A percentile compares a stretch with the other conserved stretches of the same genome.
These are phyloP conservation scores for Agrochola macilenta DNA, from an alignment of 2,888 invertebrate genomes.

Conservation along the genomic window DNA sequence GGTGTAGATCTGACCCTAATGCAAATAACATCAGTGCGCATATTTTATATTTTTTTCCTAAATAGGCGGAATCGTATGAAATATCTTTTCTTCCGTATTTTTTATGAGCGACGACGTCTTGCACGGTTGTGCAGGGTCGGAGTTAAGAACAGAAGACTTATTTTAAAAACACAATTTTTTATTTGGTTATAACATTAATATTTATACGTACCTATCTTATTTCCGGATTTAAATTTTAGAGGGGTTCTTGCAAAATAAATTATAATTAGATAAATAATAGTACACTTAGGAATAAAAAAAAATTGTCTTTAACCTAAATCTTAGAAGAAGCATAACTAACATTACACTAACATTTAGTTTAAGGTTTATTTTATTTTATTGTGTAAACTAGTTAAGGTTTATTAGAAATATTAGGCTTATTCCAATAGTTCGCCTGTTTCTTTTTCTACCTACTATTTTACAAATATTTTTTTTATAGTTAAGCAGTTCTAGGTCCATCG, in stretches of 20 bases:
- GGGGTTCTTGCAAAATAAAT: too few relatives aligned
- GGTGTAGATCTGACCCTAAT: slow-evolving; percentile 1
- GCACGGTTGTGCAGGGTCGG: slow-evolving; percentile 40
- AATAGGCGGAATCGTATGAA: slow-evolving; percentile 37
- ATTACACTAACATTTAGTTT: too few relatives aligned
- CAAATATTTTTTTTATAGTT: background rate
- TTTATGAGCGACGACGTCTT: slow-evolving; percentile 51
- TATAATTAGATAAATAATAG: too few relatives aligned
- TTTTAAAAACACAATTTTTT: background rate
- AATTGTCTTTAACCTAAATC: too few relatives aligned
- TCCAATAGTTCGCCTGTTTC: background rate
- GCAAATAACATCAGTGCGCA: slow-evolving; percentile 25
- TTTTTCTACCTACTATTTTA: background rate
- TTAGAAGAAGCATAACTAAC: too few relatives aligned
- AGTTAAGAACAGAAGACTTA: background rate
- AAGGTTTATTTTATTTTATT: too few relatives aligned
- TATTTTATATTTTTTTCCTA: slow-evolving; percentile 29
- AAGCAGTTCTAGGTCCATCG: background rate
- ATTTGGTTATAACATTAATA: too few relatives aligned
- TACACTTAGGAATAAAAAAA: too few relatives aligned
- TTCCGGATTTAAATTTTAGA: too few relatives aligned
- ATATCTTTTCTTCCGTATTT: slow-evolving; percentile 54
- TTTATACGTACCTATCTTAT: too few relatives aligned
- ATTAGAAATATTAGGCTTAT: too few relatives aligned
- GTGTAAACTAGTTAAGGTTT: too few relatives aligned